Evolutionary conservation across 2,113 vertebrate genomes (phyloP), one percentile per base, ranked within the genome.

Genomic region (Pterocles burchelli): DNA sequence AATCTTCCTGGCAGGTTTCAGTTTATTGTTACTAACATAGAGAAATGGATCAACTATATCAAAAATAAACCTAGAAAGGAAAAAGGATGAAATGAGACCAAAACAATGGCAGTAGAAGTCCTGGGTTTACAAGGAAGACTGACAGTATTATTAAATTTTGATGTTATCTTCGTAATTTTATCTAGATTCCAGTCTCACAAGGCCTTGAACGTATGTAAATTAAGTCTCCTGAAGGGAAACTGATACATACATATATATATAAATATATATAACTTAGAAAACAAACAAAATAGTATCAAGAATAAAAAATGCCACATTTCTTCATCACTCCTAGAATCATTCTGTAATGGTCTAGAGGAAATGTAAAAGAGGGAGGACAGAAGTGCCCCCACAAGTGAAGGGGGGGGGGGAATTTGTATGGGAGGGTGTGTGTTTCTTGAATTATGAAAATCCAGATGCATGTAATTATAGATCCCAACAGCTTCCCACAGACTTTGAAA

Each of bases 161-260:
- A 17, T 34, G 88, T 96, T 55, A 75, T 87, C 28, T 91, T 58
- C 33, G n/a, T 66, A 87, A 88, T 89, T 94, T 92, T 72, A 58
- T 79, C 82, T 89, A 57, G 83, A 70, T 57, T 45, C 22, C 36
- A 85, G 36, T 68, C 36, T 63, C 54, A 52, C 3, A 68, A 76
- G 49, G 55, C n/a, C 85, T 85, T 83, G 17, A 90, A 70, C 10
- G 33, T 22, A 88, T 41, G n/a, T 13, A 94, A 85, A 89, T 76
- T 65, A 85, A 57, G 59, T 54, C 17, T 91, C 20, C 36, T 45
- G 38, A 90, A 76, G 25, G n/a, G 17, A 94, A 93, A 73, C 20
- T 7, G 24, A 63, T 67, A 45, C 7, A 31, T 43, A 29, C 13
- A 41, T 34, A n/a, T 9, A 41, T 19, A 49, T 14, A 29, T 5